Conservation (phyloP, 2,888 invertebrate genomes). For the Thymelicus lineola region DNA sequence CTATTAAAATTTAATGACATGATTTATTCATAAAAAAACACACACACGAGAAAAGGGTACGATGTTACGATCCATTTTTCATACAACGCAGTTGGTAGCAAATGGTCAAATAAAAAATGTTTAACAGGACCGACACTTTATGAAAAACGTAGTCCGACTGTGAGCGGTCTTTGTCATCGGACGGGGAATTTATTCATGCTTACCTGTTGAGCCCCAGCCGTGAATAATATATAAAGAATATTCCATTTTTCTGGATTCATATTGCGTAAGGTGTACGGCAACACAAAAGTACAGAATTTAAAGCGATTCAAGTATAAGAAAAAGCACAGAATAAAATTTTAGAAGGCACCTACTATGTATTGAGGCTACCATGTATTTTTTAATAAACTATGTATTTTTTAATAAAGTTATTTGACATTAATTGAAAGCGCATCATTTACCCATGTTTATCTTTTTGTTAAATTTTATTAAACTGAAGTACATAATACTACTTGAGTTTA, state of each 20-base stretch:
- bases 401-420: too few species aligned
- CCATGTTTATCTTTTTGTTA: too few species aligned
- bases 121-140: conserved; percentile 82
- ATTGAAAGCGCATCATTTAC: too few species aligned
- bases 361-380: too few species aligned
- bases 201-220: conserved; percentile 80
- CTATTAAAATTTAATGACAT: conserved; percentile 86
- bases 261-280: conserved; percentile 69
- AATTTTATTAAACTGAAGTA: too few species aligned
- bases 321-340: too few species aligned
- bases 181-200: conserved; percentile 77
- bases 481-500: too few species aligned
- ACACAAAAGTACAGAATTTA: conserved; percentile 54
- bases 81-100: conserved; percentile 85
- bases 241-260: conserved; percentile 81
- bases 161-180: conserved; percentile 81
- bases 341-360: too few species aligned
- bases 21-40: conserved; percentile 79
- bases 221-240: conserved; percentile 81
- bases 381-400: too few species aligned
- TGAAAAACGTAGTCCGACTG: conserved; percentile 79
- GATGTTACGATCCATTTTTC: conserved; percentile 84
- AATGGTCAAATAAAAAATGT: conserved; percentile 84
- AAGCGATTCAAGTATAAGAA: too few species aligned
- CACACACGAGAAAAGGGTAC: conserved; percentile 79